A percentile compares a stretch with the other conserved stretches of the same genome.
These are phyloP conservation scores for Colistium nudipinnis DNA, from an alignment of 2,113 vertebrate genomes.

Conservation along the genomic window DNA sequence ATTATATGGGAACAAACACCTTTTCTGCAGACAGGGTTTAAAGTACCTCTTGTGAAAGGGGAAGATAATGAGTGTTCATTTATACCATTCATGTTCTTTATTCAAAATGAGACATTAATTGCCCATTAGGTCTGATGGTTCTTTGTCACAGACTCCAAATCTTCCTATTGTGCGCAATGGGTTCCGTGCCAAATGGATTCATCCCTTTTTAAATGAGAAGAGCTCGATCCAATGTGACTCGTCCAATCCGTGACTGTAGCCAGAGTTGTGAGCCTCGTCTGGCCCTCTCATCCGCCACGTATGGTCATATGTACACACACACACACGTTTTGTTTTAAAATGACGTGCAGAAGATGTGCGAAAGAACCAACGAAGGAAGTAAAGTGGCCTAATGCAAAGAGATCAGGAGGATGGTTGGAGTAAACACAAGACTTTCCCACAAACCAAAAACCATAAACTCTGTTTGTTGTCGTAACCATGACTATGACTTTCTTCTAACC, in stretches of 20 bases:
- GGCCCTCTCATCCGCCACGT: not conserved
- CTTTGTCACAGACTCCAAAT: constrained; percentile 50
- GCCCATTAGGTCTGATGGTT: constrained; percentile 40
- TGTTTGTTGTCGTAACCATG: too few species aligned
- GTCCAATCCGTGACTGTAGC: not conserved
- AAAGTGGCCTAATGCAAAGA: too few species aligned
- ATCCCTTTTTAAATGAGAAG: constrained; percentile 42
- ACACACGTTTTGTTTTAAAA: too few species aligned
- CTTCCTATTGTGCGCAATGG: constrained; percentile 39
- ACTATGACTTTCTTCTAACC: too few species aligned
- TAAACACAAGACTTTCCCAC: too few species aligned
- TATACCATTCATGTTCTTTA: constrained; percentile 26
- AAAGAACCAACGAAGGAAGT: too few species aligned
- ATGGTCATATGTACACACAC: not conserved
- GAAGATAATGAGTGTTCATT: constrained; percentile 36
- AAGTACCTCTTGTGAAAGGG: constrained; percentile 19
- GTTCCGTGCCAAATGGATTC: constrained; percentile 40
- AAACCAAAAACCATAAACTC: too few species aligned
- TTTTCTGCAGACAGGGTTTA: constrained; percentile 19
- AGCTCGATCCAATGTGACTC: constrained; percentile 14
- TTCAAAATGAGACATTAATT: constrained; percentile 50
- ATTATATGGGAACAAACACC: constrained; percentile 23
- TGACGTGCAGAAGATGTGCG: too few species aligned
- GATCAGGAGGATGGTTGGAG: too few species aligned
- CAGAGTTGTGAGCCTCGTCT: not conserved